phyloP scores from a whole-genome alignment of 2,797 vertebrate genomes.

The Cichlasoma orientale region DNA sequence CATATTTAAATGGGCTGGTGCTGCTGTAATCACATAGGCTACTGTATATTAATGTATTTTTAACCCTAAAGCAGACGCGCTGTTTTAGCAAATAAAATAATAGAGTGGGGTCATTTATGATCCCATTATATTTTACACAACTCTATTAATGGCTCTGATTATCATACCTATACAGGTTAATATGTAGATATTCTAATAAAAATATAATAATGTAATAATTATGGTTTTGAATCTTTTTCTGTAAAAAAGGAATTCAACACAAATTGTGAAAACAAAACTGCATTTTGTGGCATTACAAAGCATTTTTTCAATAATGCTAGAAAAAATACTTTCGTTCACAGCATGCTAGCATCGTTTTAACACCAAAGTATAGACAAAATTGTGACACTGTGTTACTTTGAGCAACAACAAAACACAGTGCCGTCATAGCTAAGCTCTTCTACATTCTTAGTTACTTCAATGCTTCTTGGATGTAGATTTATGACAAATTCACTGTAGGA shows the following conservation, averaged over 20 bases:
- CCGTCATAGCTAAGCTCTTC: background rate
- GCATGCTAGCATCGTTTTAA: background rate
- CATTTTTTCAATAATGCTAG: background rate
- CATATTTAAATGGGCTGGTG: slow-evolving; percentile 22
- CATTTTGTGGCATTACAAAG: background rate
- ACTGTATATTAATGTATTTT: background rate
- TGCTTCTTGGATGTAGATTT: background rate
- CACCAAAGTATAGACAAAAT: background rate
- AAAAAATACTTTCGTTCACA: background rate
- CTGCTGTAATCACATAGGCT: background rate
- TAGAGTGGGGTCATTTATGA: background rate
- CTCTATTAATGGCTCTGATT: background rate
- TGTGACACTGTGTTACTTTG: background rate
- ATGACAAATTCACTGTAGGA: background rate
- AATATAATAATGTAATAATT: background rate
- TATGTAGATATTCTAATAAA: background rate
- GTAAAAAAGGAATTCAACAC: background rate
- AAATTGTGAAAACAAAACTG: background rate
- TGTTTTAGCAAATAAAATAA: background rate
- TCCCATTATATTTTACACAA: background rate
- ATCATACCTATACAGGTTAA: background rate
- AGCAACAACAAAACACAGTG: background rate
- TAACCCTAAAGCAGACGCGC: background rate
- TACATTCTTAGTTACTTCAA: background rate
- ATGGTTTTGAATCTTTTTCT: background rate